Base-by-base conservation (phyloP, 2,888 invertebrate genomes). In the Lochmaea capreae region DNA sequence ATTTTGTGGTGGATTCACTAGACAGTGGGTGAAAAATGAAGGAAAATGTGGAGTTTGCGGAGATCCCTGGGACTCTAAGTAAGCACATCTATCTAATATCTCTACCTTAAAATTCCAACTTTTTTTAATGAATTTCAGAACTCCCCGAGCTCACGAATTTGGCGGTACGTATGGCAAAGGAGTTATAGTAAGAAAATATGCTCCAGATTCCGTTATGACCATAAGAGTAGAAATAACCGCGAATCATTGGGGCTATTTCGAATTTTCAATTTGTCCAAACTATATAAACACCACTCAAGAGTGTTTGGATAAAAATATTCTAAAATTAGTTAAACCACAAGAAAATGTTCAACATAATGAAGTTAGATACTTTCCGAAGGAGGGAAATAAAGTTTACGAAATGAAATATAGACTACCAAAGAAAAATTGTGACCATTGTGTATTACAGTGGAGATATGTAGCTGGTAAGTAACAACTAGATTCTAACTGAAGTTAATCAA, bases 31-130 rank as follows among this genome's bases (percentile, higher is more conserved):
- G 81, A 91, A 88, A 73, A 96, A 96, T 83, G 91, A 89, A 3
- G 96, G 96, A 0, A 94, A 94, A 84, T 96, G 96, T 83, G 96
- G 96, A 1, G 91, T 95, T 62, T 96, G 96, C 82, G 96, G 96
- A 0, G 96, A 96, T 86, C 90, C 96, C 1, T 96, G 94, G 93
- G 95, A 96, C 82, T 81, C 90, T 8, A 87, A 87, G 81, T 87
- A 82, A 83, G 83, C 80, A 43, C 6, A 16, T 2, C 59, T 8
- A 33, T 26, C 12, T 16, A 81, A 39, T 39, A 39, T 39, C 33
- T 39, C 33, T 8, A 8, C 33, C 1, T 39, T 9, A 39, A 39
- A 39, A 39, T 39, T 39, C 8, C 4, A 33, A 33, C 26, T 2
- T 33, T 33, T 6, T n/a, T 49, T 22, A 33, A 52, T 65, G 66